phyloP scores from a whole-genome alignment of 2,113 vertebrate genomes.

The Notarius lentiginosus region DNA sequence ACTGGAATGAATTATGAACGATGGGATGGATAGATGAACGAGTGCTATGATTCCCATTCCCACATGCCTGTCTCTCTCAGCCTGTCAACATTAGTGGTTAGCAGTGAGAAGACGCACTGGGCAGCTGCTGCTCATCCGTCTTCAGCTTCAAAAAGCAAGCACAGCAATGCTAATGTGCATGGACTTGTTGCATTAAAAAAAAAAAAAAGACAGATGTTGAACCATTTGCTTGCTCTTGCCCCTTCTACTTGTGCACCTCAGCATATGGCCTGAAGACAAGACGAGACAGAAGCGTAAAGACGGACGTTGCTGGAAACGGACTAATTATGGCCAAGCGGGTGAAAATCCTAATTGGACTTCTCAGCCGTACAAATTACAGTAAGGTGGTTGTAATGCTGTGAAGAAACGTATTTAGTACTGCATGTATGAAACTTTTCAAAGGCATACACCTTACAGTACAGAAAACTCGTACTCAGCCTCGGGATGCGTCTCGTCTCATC shows the following conservation, averaged over 20 bases:
- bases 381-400: not conserved
- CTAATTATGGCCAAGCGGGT: not conserved
- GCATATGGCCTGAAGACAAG: conserved; percentile 43
- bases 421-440: not conserved
- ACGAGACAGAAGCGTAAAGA: not conserved
- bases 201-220: conserved; percentile 70
- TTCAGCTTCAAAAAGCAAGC: conserved; percentile 58
- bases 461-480: conserved; percentile 46
- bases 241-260: conserved; percentile 68
- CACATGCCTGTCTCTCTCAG: conserved; percentile 36
- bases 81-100: conserved; percentile 37
- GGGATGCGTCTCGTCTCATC: conserved; percentile 27
- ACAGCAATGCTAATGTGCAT: conserved; percentile 65
- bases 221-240: conserved; percentile 68
- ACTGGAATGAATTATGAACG: conserved; percentile 1
- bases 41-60: conserved; percentile 27
- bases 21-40: conserved; percentile 7
- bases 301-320: not conserved
- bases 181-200: conserved; percentile 68
- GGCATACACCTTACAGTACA: conserved; percentile 29
- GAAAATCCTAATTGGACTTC: conserved; percentile 3
- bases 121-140: conserved; percentile 73
- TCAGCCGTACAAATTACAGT: not conserved
- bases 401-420: not conserved
- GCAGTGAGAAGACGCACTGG: conserved; percentile 58